These are phyloP conservation scores for Ondatra zibethicus DNA, from an alignment of 2,113 vertebrate species.

Conservation along the genomic window DNA sequence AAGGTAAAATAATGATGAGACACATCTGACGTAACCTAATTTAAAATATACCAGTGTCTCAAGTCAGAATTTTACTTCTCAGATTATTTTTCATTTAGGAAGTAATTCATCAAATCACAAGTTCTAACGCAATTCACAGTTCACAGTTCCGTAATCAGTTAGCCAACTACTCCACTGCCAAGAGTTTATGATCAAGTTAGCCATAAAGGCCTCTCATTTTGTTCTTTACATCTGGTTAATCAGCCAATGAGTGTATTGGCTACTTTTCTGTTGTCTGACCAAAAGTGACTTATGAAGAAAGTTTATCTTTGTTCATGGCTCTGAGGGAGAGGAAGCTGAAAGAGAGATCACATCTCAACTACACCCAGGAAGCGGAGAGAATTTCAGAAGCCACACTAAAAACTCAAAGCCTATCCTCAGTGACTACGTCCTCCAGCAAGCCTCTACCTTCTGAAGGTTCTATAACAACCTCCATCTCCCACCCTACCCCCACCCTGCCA, in stretches of 20 bases:
- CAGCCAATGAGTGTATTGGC: neutral
- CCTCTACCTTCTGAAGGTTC: neutral
- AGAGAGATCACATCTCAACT: neutral
- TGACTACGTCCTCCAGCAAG: neutral
- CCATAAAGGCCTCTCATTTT: neutral
- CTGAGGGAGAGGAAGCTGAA: neutral
- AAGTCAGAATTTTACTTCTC: slow-evolving; percentile 30
- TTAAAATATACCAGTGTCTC: neutral
- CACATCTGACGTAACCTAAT: neutral
- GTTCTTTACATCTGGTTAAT: neutral
- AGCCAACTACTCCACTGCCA: neutral
- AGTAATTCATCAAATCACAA: slow-evolving; percentile 35
- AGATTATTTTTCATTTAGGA: slow-evolving; percentile 20
- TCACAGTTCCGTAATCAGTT: neutral
- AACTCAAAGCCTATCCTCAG: neutral
- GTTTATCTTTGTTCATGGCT: neutral
- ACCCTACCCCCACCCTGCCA: neutral
- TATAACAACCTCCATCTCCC: neutral
- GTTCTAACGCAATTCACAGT: neutral
- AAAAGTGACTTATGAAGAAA: neutral
- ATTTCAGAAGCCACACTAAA: neutral
- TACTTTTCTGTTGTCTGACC: neutral
- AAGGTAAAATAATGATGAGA: neutral
- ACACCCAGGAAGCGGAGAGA: neutral
- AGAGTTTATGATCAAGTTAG: neutral